These are phyloP conservation scores for Chrysemys picta DNA, from an alignment of 2,113 vertebrate genomes.

Conservation along the genomic window DNA sequence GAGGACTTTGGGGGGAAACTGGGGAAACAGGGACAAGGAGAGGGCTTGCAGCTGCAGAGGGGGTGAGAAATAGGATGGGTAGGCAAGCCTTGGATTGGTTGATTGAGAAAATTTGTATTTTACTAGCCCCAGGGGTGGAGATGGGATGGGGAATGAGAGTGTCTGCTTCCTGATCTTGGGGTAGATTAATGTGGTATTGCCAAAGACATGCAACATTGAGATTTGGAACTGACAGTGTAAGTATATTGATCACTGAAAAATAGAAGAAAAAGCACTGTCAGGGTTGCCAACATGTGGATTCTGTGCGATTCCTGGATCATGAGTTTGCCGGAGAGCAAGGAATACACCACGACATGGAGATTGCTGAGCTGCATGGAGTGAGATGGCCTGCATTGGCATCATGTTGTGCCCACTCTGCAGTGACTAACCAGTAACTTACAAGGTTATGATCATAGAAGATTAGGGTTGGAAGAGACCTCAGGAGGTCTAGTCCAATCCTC, in stretches of 20 bases:
- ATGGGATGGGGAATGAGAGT: neutral
- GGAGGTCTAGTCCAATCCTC: too few species aligned
- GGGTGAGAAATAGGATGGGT: too few species aligned
- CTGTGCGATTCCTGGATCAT: neutral
- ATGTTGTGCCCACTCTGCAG: neutral
- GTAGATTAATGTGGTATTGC: neutral
- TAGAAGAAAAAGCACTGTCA: neutral
- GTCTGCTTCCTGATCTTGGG: neutral
- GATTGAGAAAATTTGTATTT: neutral
- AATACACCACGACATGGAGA: neutral
- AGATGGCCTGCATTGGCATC: neutral
- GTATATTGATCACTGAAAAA: neutral
- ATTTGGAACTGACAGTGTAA: too few species aligned
- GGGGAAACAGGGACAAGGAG: too few species aligned
- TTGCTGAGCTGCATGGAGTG: neutral
- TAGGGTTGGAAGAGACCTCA: too few species aligned
- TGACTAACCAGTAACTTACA: neutral
- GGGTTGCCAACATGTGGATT: neutral
- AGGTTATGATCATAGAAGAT: neutral
- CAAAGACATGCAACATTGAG: too few species aligned
- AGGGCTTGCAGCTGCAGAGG: too few species aligned
- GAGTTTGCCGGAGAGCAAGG: neutral
- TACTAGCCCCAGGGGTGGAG: neutral
- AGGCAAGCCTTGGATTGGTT: neutral
- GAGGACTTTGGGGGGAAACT: neutral